A percentile compares a stretch with the other conserved stretches of the same genome.
Conservation (phyloP, 2,888 invertebrate species). For the Aphidoletes aphidimyza region DNA sequence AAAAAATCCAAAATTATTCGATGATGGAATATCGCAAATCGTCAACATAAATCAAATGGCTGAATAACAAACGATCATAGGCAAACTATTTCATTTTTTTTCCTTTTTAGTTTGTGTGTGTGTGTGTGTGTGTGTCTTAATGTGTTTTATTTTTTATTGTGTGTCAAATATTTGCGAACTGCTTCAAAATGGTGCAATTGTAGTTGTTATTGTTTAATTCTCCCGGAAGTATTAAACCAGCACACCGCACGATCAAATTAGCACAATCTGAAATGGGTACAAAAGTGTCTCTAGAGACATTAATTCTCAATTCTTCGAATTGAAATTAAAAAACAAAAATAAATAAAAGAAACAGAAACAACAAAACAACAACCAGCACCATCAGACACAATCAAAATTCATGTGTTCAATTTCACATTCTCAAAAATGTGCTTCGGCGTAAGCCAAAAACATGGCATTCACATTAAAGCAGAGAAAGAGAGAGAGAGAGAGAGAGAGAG, state of each 20-base stretch:
- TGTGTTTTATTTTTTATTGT: too few species aligned
- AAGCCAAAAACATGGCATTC: background rate
- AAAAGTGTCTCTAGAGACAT: background rate
- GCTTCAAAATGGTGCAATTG: background rate
- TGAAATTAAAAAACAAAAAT: too few species aligned
- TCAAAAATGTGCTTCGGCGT: background rate
- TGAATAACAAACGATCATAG: too few species aligned
- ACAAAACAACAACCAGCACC: background rate
- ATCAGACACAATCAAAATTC: slow-evolving; percentile 29
- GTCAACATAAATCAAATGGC: background rate
- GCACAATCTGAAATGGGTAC: background rate
- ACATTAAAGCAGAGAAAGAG: too few species aligned
- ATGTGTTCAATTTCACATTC: slow-evolving; percentile 31
- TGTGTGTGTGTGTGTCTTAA: too few species aligned
- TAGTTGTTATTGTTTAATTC: background rate
- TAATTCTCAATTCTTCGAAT: background rate
- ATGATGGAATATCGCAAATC: background rate
- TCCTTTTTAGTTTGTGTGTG: too few species aligned
- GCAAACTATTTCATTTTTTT: too few species aligned
- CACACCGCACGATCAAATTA: background rate
- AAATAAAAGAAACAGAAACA: too few species aligned
- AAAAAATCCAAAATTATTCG: background rate
- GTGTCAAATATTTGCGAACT: too few species aligned
- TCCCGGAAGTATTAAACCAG: background rate
- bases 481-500: background rate